Base-by-base conservation (phyloP, 2,113 vertebrate genomes). In the Larimichthys polyactis region DNA sequence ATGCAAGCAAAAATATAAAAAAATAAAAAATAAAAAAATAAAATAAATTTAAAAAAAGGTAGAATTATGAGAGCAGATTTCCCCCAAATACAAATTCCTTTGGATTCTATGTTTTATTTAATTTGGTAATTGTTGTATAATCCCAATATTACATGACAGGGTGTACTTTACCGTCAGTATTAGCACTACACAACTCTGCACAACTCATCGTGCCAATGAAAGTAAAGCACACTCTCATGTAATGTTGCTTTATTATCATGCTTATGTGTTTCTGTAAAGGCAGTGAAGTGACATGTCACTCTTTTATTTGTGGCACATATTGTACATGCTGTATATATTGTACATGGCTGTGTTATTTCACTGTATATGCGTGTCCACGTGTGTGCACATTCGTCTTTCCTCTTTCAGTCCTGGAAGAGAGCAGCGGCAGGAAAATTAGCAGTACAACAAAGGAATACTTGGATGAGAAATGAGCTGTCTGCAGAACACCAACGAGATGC, bases 401-500 rank as follows among this genome's bases (percentile, higher is more conserved):
- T 82, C 64, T 89, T 85, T 88, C 75, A 52, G 76, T 77, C n/a
- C 48, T 9, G 27, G 44, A 73, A 20, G n/a, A 82, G 22, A 70
- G n/a, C 32, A 75, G 16, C 64, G 20, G 55, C 70, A 82, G 63
- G 59, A 62, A 84, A 77, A 77, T 68, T 24, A 86, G 52, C 43
- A 12, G 20, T 32, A 63, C 54, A 63, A 62, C 1, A 12, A 54
- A 70, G 40, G 14, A 69, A 43, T 66, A 51, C 79, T 77, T 75
- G 68, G 36, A 64, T 81, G 74, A 84, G 78, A 64, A 85, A 78
- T 78, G 76, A 71, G 69, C 70, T 81, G 79, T 71, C 58, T 46
- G 4, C 17, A 32, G 46, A 57, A 46, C 73, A 72, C 27, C 60
- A 66, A 59, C 74, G 32, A 71, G 48, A 11, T 48, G 12, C 27